phyloP scores from a whole-genome alignment of 53 echinoderm and acorn worm genomes.

The Paelopatides confundens region DNA sequence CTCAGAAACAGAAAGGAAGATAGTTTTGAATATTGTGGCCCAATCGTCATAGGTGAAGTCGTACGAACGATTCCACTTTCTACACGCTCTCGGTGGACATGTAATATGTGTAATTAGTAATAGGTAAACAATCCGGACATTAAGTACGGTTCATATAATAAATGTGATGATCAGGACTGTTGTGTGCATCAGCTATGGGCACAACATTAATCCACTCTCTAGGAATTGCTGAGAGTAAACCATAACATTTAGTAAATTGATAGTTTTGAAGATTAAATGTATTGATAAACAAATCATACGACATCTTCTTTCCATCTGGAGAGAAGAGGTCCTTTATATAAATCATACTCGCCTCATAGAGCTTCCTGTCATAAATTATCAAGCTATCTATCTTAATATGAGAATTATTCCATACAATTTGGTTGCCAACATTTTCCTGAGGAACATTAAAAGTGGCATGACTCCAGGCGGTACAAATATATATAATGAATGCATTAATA shows the following conservation, averaged over 20 bases:
- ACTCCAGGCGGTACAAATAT: neutral
- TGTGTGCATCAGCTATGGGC: too few species aligned
- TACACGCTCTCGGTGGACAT: too few species aligned
- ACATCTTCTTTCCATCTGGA: neutral
- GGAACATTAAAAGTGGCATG: neutral
- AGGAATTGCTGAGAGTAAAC: neutral
- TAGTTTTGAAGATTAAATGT: neutral
- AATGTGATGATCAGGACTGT: too few species aligned
- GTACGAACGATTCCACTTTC: too few species aligned
- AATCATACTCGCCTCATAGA: too few species aligned
- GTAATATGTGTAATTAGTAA: too few species aligned
- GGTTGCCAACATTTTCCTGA: neutral
- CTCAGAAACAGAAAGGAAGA: too few species aligned
- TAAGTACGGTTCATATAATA: too few species aligned
- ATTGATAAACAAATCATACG: neutral
- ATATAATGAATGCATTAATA: neutral
- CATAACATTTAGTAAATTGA: neutral
- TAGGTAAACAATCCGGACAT: too few species aligned
- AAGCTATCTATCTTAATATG: conserved; percentile 4
- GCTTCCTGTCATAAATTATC: neutral
- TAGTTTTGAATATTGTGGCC: too few species aligned
- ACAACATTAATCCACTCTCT: neutral
- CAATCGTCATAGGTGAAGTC: too few species aligned
- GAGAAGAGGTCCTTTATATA: neutral
- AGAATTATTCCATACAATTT: neutral